phyloP scores from a whole-genome alignment of 2,797 vertebrate species.

The Poecilia picta region DNA sequence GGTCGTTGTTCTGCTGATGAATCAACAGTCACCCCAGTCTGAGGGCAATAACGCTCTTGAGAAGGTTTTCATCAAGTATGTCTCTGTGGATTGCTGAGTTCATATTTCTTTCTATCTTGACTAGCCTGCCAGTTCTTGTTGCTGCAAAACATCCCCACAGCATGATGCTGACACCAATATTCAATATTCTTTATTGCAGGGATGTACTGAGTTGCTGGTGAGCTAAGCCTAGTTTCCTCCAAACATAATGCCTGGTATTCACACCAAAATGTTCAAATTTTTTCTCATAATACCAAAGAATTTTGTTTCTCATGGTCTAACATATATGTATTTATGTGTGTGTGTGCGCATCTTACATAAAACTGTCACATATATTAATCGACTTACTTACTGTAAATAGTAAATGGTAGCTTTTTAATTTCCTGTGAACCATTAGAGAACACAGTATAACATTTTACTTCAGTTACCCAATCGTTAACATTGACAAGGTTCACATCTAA shows the following conservation, averaged over 20 bases:
- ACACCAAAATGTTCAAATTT: not conserved
- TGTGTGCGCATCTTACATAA: accelerated
- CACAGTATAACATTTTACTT: conserved; percentile 23
- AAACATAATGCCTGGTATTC: too few species aligned
- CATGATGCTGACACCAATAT: not conserved
- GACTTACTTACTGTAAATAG: conserved; percentile 68
- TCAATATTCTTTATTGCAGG: not conserved
- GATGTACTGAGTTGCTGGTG: too few species aligned
- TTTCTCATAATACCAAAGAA: not conserved
- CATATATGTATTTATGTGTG: not conserved
- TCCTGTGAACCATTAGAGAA: accelerated
- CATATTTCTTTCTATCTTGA: not conserved
- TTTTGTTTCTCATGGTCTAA: not conserved
- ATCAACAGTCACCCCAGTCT: too few species aligned
- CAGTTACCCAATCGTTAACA: accelerated
- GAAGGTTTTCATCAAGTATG: not conserved
- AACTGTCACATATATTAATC: not conserved
- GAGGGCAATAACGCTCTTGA: not conserved
- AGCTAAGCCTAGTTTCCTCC: too few species aligned
- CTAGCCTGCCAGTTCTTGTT: not conserved
- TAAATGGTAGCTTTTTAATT: accelerated
- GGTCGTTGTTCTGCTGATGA: too few species aligned
- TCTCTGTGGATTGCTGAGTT: not conserved
- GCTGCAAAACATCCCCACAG: not conserved
- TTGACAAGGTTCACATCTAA: not conserved